phyloP scores from a whole-genome alignment of 2,888 invertebrate species.

The Hirtodrosophila histrioides region DNA sequence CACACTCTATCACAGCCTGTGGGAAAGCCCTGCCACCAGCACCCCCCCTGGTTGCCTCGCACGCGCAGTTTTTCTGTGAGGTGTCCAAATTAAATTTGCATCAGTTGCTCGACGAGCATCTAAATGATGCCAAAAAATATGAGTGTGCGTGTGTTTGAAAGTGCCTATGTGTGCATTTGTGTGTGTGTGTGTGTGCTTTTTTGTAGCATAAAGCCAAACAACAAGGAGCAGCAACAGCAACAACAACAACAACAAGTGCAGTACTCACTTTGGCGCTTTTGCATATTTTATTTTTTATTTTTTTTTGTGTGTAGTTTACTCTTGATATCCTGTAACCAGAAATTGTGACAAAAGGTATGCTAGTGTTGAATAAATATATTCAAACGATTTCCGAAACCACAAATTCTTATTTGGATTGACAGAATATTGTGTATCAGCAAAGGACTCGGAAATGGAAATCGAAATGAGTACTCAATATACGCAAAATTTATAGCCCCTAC shows the following conservation, averaged over 20 bases:
- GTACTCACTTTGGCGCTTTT: constrained; percentile 72
- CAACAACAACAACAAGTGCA: constrained; percentile 47
- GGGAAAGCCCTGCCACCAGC: neutral
- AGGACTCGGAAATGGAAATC: too few relatives aligned
- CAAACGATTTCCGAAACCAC: too few relatives aligned
- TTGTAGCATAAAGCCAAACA: constrained; percentile 51
- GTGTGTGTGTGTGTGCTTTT: constrained; percentile 28
- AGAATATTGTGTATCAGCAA: too few relatives aligned
- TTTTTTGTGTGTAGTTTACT: constrained; percentile 33
- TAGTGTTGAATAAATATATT: too few relatives aligned
- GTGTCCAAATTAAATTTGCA: constrained; percentile 81
- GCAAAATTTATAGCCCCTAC: too few relatives aligned
- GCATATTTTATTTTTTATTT: constrained; percentile 53
- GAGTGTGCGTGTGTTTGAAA: constrained; percentile 25
- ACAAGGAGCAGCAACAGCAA: constrained; percentile 34
- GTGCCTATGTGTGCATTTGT: constrained; percentile 17
- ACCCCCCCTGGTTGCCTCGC: constrained; percentile 15
- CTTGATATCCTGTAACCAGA: constrained; percentile 31
- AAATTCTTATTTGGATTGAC: too few relatives aligned
- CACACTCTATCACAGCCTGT: neutral
- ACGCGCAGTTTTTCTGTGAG: constrained; percentile 67
- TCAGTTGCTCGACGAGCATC: constrained; percentile 80
- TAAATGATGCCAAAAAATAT: constrained; percentile 78
- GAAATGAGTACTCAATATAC: too few relatives aligned
- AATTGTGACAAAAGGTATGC: neutral